A percentile compares a stretch with the other conserved stretches of the same genome.
Conservation (phyloP, 2,113 vertebrate genomes). For the Taurulus bubalis region DNA sequence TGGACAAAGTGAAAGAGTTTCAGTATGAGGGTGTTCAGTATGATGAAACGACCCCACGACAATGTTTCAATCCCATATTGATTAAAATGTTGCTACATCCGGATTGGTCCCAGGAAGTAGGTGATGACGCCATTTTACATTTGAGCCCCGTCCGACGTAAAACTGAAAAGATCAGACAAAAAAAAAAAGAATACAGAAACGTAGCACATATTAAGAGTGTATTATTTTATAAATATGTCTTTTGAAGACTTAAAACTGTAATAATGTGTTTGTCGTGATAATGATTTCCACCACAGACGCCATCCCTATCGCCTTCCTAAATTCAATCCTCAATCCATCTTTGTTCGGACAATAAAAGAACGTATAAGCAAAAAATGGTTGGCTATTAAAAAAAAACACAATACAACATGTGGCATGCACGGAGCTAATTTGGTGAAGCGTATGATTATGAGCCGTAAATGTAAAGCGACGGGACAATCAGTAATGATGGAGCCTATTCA, state of each 20-base stretch:
- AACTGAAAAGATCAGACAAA: background rate
- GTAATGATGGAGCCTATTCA: conserved; percentile 36
- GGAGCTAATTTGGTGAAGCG: background rate
- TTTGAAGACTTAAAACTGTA: background rate
- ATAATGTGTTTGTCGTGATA: background rate
- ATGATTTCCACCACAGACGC: background rate
- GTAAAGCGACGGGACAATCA: conserved; percentile 30
- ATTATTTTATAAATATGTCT: background rate
- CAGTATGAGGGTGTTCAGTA: too few relatives aligned
- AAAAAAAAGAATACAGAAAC: background rate
- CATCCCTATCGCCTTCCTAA: background rate
- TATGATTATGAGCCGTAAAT: background rate
- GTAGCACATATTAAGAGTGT: background rate
- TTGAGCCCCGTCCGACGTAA: background rate
- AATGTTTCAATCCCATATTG: background rate
- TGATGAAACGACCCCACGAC: background rate
- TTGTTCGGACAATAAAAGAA: background rate
- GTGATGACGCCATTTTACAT: background rate
- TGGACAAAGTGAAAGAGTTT: too few relatives aligned
- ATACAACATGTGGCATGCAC: background rate
- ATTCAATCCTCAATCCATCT: background rate
- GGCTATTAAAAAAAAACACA: background rate
- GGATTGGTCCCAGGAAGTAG: background rate
- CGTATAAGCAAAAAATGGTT: background rate
- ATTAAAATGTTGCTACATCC: background rate